phyloP scores from a whole-genome alignment of 2,888 invertebrate species.

The Conus canariensis region DNA sequence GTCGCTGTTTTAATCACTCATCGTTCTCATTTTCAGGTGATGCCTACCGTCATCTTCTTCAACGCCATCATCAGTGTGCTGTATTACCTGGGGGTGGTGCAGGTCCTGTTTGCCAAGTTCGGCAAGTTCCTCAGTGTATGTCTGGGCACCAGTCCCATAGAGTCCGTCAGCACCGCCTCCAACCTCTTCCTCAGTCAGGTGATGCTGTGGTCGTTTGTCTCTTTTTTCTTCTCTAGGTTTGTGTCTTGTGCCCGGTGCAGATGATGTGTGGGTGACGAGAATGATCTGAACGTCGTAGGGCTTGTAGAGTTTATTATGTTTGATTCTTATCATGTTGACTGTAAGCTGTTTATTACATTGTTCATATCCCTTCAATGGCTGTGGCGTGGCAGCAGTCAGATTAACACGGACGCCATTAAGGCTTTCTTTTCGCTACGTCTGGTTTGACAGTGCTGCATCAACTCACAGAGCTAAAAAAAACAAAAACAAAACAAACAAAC shows the following conservation, averaged over 20 bases:
- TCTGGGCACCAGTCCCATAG: slow-evolving; percentile 45
- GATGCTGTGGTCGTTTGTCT: not conserved
- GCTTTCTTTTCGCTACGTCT: too few relatives aligned
- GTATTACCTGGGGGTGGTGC: slow-evolving; percentile 40
- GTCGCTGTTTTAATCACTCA: too few relatives aligned
- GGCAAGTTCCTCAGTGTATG: slow-evolving; percentile 47
- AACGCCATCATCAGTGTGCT: slow-evolving; percentile 35
- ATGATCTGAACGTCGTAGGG: too few relatives aligned
- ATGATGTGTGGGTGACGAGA: too few relatives aligned
- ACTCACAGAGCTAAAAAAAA: too few relatives aligned
- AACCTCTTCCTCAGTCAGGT: slow-evolving; percentile 45
- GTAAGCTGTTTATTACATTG: too few relatives aligned
- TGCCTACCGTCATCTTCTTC: slow-evolving; percentile 26
- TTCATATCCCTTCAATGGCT: too few relatives aligned
- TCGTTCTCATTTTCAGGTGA: not conserved
- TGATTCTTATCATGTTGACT: too few relatives aligned
- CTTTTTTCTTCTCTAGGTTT: not conserved
- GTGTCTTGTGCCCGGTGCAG: not conserved
- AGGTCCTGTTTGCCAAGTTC: slow-evolving; percentile 33
- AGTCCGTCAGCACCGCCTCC: slow-evolving; percentile 44
- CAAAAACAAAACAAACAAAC: too few relatives aligned
- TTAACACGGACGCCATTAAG: too few relatives aligned
- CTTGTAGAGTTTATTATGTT: not conserved
- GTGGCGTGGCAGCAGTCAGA: too few relatives aligned
- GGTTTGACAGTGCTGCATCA: too few relatives aligned